Evolutionary conservation across 2,888 invertebrate species (phyloP), one percentile per base, ranked within the genome.

Genomic region (Argyresthia albistria): DNA sequence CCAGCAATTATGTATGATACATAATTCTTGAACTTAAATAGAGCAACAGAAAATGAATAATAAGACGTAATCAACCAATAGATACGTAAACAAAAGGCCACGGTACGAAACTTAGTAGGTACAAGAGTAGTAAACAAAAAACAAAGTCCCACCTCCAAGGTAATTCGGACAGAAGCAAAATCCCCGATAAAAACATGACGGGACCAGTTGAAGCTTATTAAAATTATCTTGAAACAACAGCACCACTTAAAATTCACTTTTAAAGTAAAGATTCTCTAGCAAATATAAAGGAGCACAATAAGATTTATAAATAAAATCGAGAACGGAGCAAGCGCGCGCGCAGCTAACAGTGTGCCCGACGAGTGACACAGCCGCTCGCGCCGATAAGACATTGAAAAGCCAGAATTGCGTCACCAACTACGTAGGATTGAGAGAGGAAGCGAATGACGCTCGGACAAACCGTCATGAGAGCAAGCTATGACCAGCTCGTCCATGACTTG

Each of bases 351-450:
- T 63, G 66, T 80, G 73, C 82, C 77, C 78, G 75, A 62, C 76
- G 83, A 86, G 77, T 84, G 86, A 84, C 84, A 82, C 82, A 81
- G 47, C 42, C 14, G 51, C 45, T 15, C 25, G 45, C 42, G 43
- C 74, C 83, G 84, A 84, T 86, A 86, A 86, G 86, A 84, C 86
- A 84, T 86, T 86, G 86, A 86, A 86, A 86, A 84, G 82, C 80
- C 81, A 35, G 82, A 83, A 83, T 84, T 86, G 86, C 86, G 86
- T 86, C 86, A 84, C 80, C 81, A 69, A 73, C 84, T 80, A 83
- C 84, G 80, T 83, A 84, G 83, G 78, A 54, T 36, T 55, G 54
- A 71, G 76, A 76, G 80, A 82, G 80, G 82, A 81, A 83, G 67
- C 80, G 73, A 67, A 72, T 84, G 84, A 84, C 86, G 86, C 84